Base-by-base conservation (phyloP, 2,113 vertebrate genomes). In the Regulus satrapa region DNA sequence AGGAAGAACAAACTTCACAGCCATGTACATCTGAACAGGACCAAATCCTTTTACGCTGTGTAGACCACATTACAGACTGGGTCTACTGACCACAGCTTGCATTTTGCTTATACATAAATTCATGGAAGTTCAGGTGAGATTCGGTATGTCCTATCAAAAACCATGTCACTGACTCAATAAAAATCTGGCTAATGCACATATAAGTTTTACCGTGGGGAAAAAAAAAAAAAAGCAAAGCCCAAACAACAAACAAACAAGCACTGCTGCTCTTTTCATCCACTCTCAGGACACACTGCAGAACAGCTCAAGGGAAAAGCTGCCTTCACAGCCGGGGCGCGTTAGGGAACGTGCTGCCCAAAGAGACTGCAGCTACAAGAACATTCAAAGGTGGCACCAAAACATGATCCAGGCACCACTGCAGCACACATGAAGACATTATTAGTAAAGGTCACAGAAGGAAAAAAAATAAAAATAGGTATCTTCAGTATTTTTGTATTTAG, bases 101-200 rank as follows among this genome's bases (percentile, higher is more conserved):
- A 38, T 32, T 76, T 66, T 49, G 8, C 71, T 68, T 34, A 28
- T 24, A 36, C 9, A 55, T 17, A 48, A 73, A 59, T 40, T 34
- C 26, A 58, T 10, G 3, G 36, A 69, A 59, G 18, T 58, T 58
- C 1, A 0, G 18, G 14, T 24, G 18, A 89, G 25, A 87, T 69
- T 56, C 0, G 0, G 1, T 46, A 58, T 3, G 14, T 28, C 40
- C 36, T 54, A 41, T 14, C 25, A 52, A 14, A 79, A 88, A 51
- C 14, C 8, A 43, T 2, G 7, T 40, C 52, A 67, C 3, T 61
- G 31, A 48, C n/a, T 25, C 18, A 7, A 55, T 28, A 32, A 56
- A 68, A 69, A 26, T 41, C 1, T 46, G 10, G 6, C 17, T 46
- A 23, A 93, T n/a, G 32, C 7, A 63, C 14, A 29, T 36, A 0